Evolutionary conservation across 2,888 invertebrate genomes (phyloP).

Genomic region (Keiferia lycopersicella): DNA sequence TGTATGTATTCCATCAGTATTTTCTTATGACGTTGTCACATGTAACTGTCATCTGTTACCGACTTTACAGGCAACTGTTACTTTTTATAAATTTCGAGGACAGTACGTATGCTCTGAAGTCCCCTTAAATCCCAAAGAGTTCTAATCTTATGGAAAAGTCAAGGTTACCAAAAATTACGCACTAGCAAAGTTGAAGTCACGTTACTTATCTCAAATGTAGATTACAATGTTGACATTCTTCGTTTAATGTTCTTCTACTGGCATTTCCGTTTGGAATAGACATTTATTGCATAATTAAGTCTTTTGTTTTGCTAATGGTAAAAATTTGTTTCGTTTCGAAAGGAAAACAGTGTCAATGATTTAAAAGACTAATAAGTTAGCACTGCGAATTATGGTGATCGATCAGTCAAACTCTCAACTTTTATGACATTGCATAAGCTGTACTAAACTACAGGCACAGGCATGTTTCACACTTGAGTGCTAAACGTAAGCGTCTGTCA

Average conservation of each 20-base stretch:
- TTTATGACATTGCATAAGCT: too few species aligned
- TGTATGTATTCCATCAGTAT: too few species aligned
- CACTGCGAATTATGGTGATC: background rate
- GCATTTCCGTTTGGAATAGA: conserved; percentile 38
- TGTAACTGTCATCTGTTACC: too few species aligned
- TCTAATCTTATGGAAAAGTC: background rate
- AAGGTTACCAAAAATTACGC: background rate
- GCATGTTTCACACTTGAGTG: too few species aligned
- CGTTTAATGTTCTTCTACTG: conserved; percentile 52
- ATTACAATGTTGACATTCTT: conserved; percentile 68
- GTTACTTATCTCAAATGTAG: conserved; percentile 59
- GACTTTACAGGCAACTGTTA: too few species aligned
- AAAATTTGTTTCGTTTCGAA: background rate
- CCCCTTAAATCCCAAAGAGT: background rate
- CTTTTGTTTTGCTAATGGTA: conserved; percentile 1
- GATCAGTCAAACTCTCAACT: background rate
- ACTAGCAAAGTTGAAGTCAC: conserved; percentile 41
- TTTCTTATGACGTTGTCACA: too few species aligned
- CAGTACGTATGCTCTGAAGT: too few species aligned
- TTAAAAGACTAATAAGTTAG: background rate
- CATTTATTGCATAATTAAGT: conserved; percentile 16
- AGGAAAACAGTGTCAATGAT: background rate
- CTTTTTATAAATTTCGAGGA: too few species aligned
- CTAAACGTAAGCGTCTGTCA: too few species aligned
- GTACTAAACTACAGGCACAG: too few species aligned